phyloP scores from a whole-genome alignment of 2,113 vertebrate genomes.

The Sinosuthora webbiana region DNA sequence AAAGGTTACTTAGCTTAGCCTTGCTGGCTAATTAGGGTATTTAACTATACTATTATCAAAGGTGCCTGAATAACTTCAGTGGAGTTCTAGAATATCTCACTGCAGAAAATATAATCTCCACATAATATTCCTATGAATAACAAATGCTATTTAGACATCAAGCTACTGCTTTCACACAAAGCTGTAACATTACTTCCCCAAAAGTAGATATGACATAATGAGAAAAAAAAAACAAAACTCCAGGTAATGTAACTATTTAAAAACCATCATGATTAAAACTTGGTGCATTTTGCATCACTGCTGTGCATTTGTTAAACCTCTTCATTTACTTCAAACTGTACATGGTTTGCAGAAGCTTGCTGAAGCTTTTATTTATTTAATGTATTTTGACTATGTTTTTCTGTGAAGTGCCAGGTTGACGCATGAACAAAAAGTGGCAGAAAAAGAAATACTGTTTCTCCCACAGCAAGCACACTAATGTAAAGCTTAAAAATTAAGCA shows the following conservation, averaged over 20 bases:
- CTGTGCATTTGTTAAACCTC: background rate
- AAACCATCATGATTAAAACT: background rate
- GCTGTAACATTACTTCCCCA: background rate
- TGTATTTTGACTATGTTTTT: background rate
- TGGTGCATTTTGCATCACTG: background rate
- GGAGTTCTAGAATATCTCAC: background rate
- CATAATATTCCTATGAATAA: background rate
- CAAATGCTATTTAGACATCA: background rate
- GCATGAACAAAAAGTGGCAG: background rate
- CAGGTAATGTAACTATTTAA: background rate
- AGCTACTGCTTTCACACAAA: background rate
- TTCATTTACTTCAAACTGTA: background rate
- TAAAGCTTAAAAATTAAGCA: conserved; percentile 25
- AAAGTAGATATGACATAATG: background rate
- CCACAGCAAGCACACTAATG: background rate
- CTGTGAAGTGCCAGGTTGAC: background rate
- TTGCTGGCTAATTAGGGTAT: background rate
- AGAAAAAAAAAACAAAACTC: background rate
- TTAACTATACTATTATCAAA: background rate
- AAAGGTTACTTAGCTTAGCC: background rate
- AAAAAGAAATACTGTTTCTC: background rate
- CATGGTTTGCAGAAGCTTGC: background rate
- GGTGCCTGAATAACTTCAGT: background rate
- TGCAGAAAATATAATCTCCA: background rate
- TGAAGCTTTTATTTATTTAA: background rate